phyloP scores from a whole-genome alignment of 2,888 invertebrate species.

The Zele albiditarsus region DNA sequence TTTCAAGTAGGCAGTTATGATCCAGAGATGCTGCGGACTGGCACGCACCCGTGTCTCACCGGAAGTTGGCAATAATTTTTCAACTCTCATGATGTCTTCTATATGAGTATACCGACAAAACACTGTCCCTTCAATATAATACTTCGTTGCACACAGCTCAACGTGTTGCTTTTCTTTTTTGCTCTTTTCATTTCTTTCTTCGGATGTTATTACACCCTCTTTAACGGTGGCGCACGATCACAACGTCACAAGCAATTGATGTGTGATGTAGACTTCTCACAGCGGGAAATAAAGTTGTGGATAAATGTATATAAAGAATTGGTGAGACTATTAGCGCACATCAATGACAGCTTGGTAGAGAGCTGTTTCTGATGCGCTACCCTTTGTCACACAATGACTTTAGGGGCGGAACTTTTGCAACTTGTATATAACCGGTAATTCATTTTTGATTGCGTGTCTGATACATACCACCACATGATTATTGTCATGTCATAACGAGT shows the following conservation, averaged over 20 bases:
- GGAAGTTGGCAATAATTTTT: constrained; percentile 43
- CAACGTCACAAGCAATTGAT: not conserved
- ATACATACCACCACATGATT: constrained; percentile 70
- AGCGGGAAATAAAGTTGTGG: not conserved
- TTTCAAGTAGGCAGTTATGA: constrained; percentile 55
- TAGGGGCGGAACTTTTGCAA: constrained; percentile 63
- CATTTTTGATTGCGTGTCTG: constrained; percentile 73
- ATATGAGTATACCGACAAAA: not conserved
- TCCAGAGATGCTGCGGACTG: constrained; percentile 47
- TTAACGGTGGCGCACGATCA: not conserved
- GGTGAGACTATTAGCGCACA: constrained; percentile 70
- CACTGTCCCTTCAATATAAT: not conserved
- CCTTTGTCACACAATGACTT: constrained; percentile 63
- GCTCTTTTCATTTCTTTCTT: constrained; percentile 4
- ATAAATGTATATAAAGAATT: constrained; percentile 33
- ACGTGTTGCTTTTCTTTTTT: constrained; percentile 8
- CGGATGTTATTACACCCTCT: not conserved
- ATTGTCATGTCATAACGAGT: constrained; percentile 47
- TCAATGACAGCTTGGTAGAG: constrained; percentile 67
- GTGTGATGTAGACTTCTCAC: constrained; percentile 1
- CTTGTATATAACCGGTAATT: constrained; percentile 63
- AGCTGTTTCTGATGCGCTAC: constrained; percentile 69
- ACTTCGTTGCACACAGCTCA: not conserved
- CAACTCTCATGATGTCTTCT: constrained; percentile 26
- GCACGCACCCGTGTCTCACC: constrained; percentile 45